Evolutionary conservation across 1,140 invertebrate species (phyloP).

Genomic region (Lasioglossum baleicum): DNA sequence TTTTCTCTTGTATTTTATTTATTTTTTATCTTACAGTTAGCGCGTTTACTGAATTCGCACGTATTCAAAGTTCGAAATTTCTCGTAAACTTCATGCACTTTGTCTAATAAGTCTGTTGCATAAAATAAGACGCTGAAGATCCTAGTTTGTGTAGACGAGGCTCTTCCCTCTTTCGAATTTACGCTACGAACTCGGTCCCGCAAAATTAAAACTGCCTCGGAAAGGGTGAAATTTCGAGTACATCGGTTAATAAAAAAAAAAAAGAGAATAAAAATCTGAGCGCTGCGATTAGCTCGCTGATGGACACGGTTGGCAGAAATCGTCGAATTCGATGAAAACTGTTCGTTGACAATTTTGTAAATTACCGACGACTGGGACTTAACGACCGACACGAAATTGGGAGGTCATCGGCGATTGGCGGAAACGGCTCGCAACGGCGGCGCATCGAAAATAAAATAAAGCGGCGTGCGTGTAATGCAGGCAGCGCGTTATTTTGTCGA

Average conservation of each 20-base stretch:
- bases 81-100: no score
- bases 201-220: background rate
- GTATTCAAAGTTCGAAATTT: no score
- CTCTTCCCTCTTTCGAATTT: background rate
- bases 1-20: no score
- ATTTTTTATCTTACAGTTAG: no score
- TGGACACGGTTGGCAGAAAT: background rate
- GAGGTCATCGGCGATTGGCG: background rate
- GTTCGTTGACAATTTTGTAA: background rate
- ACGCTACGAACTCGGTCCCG: background rate
- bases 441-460: conserved; percentile 6
- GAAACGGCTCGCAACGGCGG: background rate
- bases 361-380: background rate
- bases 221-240: background rate
- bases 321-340: background rate
- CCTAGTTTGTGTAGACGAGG: no score
- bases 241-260: background rate
- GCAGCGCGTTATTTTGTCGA: background rate
- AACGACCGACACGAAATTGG: no score
- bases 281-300: background rate
- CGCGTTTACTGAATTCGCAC: no score
- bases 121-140: no score
- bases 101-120: no score
- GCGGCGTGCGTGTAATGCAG: no score
- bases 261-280: background rate